Conservation (phyloP, 2,797 vertebrate genomes). For the Cetoscarus ocellatus region DNA sequence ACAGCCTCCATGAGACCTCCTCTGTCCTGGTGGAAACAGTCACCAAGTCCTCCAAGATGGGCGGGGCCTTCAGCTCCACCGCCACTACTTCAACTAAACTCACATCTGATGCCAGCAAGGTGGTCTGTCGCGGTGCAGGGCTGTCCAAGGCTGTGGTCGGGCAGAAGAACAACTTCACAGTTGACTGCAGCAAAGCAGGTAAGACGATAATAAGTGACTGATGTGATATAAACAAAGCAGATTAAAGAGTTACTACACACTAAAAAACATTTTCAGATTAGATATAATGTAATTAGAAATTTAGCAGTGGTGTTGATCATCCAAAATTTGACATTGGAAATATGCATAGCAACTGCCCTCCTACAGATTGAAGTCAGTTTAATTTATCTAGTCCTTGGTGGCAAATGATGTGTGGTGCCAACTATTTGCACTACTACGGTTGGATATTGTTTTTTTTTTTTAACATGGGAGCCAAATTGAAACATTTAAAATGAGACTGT, state of each 20-base stretch:
- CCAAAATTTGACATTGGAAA: too few species aligned
- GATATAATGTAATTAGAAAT: too few species aligned
- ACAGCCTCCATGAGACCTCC: slow-evolving; percentile 97
- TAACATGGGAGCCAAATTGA: too few species aligned
- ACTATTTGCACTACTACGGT: too few species aligned
- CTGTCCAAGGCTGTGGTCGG: slow-evolving; percentile 89
- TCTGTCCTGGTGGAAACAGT: slow-evolving; percentile 94
- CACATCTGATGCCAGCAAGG: slow-evolving; percentile 92
- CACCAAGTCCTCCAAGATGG: slow-evolving; percentile 88
- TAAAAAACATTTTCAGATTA: too few species aligned
- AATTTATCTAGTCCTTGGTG: too few species aligned
- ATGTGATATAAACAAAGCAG: not conserved
- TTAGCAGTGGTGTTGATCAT: too few species aligned
- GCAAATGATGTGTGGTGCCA: too few species aligned
- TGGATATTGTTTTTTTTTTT: too few species aligned
- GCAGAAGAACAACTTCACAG: slow-evolving; percentile 94
- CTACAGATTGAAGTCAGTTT: too few species aligned
- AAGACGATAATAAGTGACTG: slow-evolving; percentile 25
- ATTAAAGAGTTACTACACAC: not conserved
- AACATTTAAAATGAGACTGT: too few species aligned
- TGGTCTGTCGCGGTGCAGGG: slow-evolving; percentile 91
- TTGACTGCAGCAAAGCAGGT: slow-evolving; percentile 97
- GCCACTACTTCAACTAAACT: slow-evolving; percentile 86
- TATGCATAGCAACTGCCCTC: too few species aligned
- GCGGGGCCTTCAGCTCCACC: slow-evolving; percentile 85